These are phyloP conservation scores for Mesorhabditis spiculigera DNA, from an alignment of 2,888 invertebrate genomes.

Conservation along the genomic window DNA sequence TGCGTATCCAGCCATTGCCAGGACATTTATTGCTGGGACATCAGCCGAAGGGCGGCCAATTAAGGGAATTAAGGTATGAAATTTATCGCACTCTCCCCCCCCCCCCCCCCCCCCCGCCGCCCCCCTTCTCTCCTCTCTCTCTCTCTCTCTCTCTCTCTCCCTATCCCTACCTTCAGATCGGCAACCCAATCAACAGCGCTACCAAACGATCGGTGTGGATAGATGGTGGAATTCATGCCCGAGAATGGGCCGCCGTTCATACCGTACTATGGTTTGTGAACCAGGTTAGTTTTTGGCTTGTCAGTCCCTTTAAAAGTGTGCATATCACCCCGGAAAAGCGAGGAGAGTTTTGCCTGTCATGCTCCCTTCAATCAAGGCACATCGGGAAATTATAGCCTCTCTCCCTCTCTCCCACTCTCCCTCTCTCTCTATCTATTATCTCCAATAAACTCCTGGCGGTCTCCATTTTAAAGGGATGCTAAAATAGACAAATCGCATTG, in stretches of 20 bases:
- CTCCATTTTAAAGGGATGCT: too few relatives aligned
- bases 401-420: not conserved
- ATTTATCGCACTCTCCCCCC: too few relatives aligned
- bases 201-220: slow-evolving; percentile 52
- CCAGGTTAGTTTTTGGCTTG: slow-evolving; percentile 27
- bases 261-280: slow-evolving; percentile 57
- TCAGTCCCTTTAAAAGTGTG: not conserved
- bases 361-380: not conserved
- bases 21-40: slow-evolving; percentile 47
- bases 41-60: slow-evolving; percentile 52
- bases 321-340: not conserved
- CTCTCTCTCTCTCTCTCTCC: too few relatives aligned
- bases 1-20: slow-evolving; percentile 49
- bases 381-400: not conserved
- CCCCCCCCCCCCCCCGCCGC: too few relatives aligned
- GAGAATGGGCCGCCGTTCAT: slow-evolving; percentile 57
- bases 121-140: too few relatives aligned
- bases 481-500: too few relatives aligned
- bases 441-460: too few relatives aligned
- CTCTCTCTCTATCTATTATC: too few relatives aligned
- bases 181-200: slow-evolving; percentile 36
- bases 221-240: slow-evolving; percentile 57
- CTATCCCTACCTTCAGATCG: slow-evolving; percentile 28
- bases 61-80: slow-evolving; percentile 44
- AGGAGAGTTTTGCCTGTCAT: not conserved